Evolutionary conservation across 92 coral and sea anemone species (phyloP).

Genomic region (Plumapathes pennacea): DNA sequence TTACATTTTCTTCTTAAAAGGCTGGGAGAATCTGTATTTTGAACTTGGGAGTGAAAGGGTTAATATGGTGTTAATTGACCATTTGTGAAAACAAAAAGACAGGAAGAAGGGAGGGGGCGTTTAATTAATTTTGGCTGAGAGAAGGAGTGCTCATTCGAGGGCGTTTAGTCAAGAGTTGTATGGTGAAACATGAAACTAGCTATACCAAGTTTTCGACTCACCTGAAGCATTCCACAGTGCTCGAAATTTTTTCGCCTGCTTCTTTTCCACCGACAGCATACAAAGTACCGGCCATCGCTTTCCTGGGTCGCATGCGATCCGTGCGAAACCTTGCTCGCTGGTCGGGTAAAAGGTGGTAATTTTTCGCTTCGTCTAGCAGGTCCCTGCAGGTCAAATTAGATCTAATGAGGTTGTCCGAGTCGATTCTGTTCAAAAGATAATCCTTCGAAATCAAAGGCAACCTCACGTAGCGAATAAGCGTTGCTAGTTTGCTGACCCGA

Average conservation of each 20-base stretch:
- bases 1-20: too few species aligned
- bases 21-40: too few species aligned
- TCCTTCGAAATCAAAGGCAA: constrained; percentile 92
- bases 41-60: too few species aligned
- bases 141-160: too few species aligned
- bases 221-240: constrained; percentile 92
- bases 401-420: constrained; percentile 79
- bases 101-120: too few species aligned
- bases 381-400: constrained; percentile 91
- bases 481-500: constrained; percentile 73
- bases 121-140: too few species aligned
- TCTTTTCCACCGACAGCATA: constrained; percentile 98
- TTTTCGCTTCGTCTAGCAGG: constrained; percentile 93
- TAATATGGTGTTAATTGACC: too few species aligned
- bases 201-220: too few species aligned
- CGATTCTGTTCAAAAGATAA: constrained; percentile 79
- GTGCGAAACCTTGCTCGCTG: constrained; percentile 86
- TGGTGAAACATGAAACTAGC: too few species aligned
- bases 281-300: constrained; percentile 88
- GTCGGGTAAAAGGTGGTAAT: constrained; percentile 87
- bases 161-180: too few species aligned
- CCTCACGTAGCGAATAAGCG: constrained; percentile 75
- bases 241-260: constrained; percentile 98
- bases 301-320: constrained; percentile 87
- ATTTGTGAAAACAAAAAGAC: too few species aligned